Base-by-base conservation (phyloP, 2,797 vertebrate species). In the Bufotes viridis region DNA sequence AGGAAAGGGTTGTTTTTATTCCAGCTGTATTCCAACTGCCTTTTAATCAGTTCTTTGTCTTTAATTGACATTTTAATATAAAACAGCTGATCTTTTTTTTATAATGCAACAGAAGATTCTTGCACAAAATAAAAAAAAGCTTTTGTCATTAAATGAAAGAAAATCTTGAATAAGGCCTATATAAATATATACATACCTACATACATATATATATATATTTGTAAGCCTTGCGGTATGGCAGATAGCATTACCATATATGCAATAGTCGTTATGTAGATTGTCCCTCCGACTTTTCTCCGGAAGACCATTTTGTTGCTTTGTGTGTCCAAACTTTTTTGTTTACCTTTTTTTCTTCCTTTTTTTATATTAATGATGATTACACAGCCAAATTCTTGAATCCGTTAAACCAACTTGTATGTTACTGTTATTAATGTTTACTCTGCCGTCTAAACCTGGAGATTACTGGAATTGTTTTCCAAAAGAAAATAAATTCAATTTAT, bases 341-440 rank as follows among this genome's bases (percentile, higher is more conserved):
- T 81, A 8, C 53, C 15, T 95, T 95, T 94, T 93, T 94, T 93
- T 22, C 24, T 49, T 60, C 61, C 42, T 20, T 85, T 80, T 75
- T 82, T 87, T 95, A 95, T 94, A 93, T 94, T 94, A 93, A 95
- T 96, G 96, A 95, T 93, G 96, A 95, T 93, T 95, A 96, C 96
- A 96, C 96, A 95, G 96, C 96, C 96, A 95, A 87, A 95, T 95
- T 96, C 96, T 97, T 95, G 95, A 96, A 96, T 96, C 96, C 94
- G 95, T 96, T 96, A 96, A 96, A 96, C 96, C 96, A 95, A 97
- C 96, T 95, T 98, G 97, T 98, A 98, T 97, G 97, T 98, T 98
- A 97, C 95, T 97, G 97, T 98, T 98, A 96, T 98, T 97, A 97
- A 97, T 98, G 97, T 98, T 99, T 98, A 98, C 97, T 97, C 97